These are phyloP conservation scores for Drosophila sucinea DNA, from an alignment of 1,140 invertebrate species.

Conservation along the genomic window DNA sequence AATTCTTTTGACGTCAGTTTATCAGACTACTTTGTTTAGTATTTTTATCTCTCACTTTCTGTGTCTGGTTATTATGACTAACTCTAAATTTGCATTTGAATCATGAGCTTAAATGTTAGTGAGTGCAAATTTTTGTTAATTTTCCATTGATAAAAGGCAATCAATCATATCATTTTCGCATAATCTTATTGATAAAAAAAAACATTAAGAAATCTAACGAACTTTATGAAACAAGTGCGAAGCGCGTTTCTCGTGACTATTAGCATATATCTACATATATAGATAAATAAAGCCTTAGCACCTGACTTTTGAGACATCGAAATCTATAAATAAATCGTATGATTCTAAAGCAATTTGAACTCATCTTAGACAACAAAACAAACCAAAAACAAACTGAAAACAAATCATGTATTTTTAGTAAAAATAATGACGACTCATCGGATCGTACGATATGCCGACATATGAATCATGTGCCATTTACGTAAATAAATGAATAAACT, in stretches of 20 bases:
- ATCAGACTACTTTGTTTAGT: background rate
- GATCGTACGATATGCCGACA: constrained; percentile 1
- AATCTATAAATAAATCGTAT: background rate
- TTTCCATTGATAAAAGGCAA: constrained; percentile 7
- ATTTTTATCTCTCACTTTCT: background rate
- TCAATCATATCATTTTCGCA: background rate
- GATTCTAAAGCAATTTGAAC: background rate
- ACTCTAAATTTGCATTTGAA: constrained; percentile 28
- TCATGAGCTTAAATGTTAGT: constrained; percentile 40
- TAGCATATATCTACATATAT: background rate
- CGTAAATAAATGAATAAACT: background rate
- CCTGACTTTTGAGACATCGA: background rate
- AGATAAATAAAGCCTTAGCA: background rate
- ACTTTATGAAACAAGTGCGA: background rate
- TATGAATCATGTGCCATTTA: constrained; percentile 4
- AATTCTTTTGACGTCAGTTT: constrained; percentile 5
- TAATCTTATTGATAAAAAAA: background rate
- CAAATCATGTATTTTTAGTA: background rate
- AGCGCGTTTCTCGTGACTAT: constrained; percentile 1
- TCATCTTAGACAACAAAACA: background rate
- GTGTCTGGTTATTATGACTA: constrained; percentile 2
- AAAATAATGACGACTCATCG: background rate
- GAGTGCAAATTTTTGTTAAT: constrained; percentile 17
- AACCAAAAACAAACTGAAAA: background rate
- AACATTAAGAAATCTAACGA: background rate